Conservation (phyloP, 2,113 vertebrate genomes). For the Pionites leucogaster region DNA sequence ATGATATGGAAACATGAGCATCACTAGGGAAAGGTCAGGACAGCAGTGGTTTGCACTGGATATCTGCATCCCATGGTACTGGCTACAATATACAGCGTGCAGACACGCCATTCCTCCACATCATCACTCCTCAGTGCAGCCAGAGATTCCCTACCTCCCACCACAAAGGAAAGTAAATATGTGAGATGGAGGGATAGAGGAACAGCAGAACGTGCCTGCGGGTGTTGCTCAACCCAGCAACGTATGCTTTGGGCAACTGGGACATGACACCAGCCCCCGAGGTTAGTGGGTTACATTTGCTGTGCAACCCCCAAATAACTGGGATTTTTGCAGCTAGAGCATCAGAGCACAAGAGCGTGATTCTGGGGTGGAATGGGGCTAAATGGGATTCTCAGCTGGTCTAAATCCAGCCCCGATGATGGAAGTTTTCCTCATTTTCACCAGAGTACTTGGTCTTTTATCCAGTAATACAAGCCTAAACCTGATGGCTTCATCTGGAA, state of each 20-base stretch:
- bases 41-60: neutral
- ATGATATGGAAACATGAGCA: neutral
- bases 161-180: neutral
- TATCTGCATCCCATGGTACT: neutral
- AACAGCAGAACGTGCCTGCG: neutral
- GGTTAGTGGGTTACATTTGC: neutral
- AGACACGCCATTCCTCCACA: neutral
- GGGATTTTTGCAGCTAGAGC: neutral
- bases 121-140: neutral
- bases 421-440: neutral
- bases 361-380: neutral
- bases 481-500: neutral
- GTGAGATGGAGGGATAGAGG: neutral
- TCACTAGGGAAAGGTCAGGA: neutral
- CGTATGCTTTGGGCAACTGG: neutral
- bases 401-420: neutral
- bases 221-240: neutral
- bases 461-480: neutral
- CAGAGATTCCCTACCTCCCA: neutral
- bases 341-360: accelerated
- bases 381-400: neutral
- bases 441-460: neutral
- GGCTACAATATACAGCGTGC: neutral
- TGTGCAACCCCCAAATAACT: neutral
- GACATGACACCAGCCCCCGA: neutral